A percentile compares a stretch with the other conserved stretches of the same genome.
Evolutionary conservation across 2,113 vertebrate species (phyloP).

Genomic region (Numida meleagris): DNA sequence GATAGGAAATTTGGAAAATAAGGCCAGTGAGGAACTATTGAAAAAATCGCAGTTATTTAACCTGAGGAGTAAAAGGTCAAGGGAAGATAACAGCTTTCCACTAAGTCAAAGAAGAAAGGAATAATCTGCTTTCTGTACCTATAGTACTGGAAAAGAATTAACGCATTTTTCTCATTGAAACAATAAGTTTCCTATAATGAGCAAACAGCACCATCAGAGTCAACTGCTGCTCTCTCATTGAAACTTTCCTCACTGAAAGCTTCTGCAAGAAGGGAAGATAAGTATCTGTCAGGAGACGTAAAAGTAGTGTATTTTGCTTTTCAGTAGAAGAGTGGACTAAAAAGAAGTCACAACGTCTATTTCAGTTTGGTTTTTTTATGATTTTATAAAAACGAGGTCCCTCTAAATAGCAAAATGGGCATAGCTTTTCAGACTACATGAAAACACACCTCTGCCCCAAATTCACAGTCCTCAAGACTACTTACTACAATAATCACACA

Average conservation of each 20-base stretch:
- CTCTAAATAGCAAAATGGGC: not conserved
- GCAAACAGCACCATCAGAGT: not conserved
- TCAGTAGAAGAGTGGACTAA: not conserved
- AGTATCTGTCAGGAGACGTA: slow-evolving; percentile 1
- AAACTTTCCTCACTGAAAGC: not conserved
- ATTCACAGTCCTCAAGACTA: not conserved
- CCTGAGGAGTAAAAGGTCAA: slow-evolving; percentile 27
- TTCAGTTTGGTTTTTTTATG: not conserved
- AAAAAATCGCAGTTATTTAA: slow-evolving; percentile 18
- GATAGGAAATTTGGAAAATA: slow-evolving; percentile 21
- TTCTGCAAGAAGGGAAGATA: not conserved
- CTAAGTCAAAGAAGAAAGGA: slow-evolving; percentile 22
- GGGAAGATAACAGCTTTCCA: slow-evolving; percentile 25
- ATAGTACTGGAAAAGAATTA: slow-evolving; percentile 17
- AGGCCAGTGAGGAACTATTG: not conserved
- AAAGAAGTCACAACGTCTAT: not conserved
- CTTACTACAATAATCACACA: not conserved
- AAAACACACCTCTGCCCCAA: not conserved
- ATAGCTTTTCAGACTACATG: not conserved
- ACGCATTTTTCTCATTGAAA: slow-evolving; percentile 1
- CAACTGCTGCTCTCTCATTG: slow-evolving; percentile 5
- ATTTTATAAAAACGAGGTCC: not conserved
- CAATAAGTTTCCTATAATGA: not conserved
- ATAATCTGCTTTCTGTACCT: not conserved
- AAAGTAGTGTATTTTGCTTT: slow-evolving; percentile 4